Base-by-base conservation (phyloP, 2,113 vertebrate species). In the Proteles cristata region DNA sequence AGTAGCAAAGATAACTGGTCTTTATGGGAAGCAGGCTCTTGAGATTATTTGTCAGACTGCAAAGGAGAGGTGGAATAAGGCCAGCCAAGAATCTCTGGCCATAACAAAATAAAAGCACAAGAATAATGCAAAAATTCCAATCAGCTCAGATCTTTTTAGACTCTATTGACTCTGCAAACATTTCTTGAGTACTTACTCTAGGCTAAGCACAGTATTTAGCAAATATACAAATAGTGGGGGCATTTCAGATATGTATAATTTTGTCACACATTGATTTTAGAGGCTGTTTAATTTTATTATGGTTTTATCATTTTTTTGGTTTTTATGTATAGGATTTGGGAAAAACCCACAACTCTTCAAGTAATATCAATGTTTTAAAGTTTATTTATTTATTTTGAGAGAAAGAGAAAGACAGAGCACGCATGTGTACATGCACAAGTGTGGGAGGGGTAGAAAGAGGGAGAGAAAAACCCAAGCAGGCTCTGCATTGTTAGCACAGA, bases 321-420 rank as follows among this genome's bases (percentile, higher is more conserved):
- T 92, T 23, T 79, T 80, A 76, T 74, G 1, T 25, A 45, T 6
- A 91, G 3, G 55, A 92, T 26, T 66, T 85, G 43, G 7, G 61
- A n/a, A 61, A 71, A 92, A 28, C n/a, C 12, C 28, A 69, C 3
- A 77, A 92, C 14, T 77, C 65, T 39, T 93, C 28, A 77, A 73
- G 88, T 76, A 90, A 90, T 4, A 92, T 39, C 10, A 83, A 85
- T 66, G 96, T 93, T 85, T 73, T 61, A 8, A 95, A 94, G 25
- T 84, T 86, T 87, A 99, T 61, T 58, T 58, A 58, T 58, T 61
- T 61, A 61, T 61, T 61, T 61, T 61, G 58, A 61, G 21, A 17
- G 55, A 58, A 19, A 21, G 17, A 58, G 55, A 61, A 8, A 61
- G 21, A 23, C 19, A 61, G 58, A 55, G 53, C 5, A 5, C 16